Evolutionary conservation across 1,140 invertebrate genomes (phyloP).

Genomic region (Scaptomyza montana): DNA sequence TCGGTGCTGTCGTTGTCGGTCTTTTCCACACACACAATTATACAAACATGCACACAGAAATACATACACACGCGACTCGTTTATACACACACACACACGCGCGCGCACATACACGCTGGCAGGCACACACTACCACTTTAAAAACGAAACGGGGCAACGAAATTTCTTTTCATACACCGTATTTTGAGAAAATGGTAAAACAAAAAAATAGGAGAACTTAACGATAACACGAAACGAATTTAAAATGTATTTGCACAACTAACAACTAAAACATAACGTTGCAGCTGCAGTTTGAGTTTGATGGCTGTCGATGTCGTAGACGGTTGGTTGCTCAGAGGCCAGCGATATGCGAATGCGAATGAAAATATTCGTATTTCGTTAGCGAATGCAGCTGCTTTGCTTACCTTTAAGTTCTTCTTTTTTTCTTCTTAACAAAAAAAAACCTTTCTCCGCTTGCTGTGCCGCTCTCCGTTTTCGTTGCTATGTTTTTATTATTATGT

Average conservation of each 20-base stretch:
- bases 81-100: slow-evolving; percentile 22
- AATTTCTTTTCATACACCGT: slow-evolving; percentile 72
- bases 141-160: slow-evolving; percentile 61
- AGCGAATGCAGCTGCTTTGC: slow-evolving; percentile 39
- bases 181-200: slow-evolving; percentile 33
- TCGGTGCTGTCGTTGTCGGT: slow-evolving; percentile 45
- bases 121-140: slow-evolving; percentile 32
- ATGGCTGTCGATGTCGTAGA: slow-evolving; percentile 28
- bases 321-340: slow-evolving; percentile 31
- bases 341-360: slow-evolving; percentile 45
- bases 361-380: slow-evolving; percentile 49
- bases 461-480: slow-evolving; percentile 14
- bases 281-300: slow-evolving; percentile 33
- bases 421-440: slow-evolving; percentile 25
- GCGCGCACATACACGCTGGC: slow-evolving; percentile 30
- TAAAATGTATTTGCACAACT: slow-evolving; percentile 33
- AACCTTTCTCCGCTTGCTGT: slow-evolving; percentile 14
- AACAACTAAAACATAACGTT: slow-evolving; percentile 50
- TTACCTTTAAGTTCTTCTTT: slow-evolving; percentile 36
- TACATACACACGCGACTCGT: slow-evolving; percentile 5
- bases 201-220: slow-evolving; percentile 17
- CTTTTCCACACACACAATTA: slow-evolving; percentile 52
- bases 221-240: slow-evolving; percentile 32
- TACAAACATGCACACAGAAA: slow-evolving; percentile 43
- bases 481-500: slow-evolving; percentile 31